phyloP scores from a whole-genome alignment of 2,113 vertebrate species.

The Chloropsis hardwickii region DNA sequence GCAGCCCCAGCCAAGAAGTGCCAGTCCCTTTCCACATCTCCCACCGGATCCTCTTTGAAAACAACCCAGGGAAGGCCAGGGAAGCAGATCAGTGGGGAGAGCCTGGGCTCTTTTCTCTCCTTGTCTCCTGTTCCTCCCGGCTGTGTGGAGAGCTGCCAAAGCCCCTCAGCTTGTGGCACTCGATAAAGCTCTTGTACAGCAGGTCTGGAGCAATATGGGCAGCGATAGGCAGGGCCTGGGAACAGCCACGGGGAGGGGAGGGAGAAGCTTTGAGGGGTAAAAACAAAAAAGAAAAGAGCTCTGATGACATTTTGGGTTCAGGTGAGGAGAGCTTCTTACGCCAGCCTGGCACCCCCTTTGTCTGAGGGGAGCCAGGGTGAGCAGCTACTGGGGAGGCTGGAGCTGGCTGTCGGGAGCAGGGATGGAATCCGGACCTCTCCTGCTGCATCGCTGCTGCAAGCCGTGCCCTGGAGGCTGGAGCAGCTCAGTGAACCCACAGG shows the following conservation, averaged over 20 bases:
- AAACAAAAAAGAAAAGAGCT: neutral
- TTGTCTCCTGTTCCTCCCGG: neutral
- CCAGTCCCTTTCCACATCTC: neutral
- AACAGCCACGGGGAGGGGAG: neutral
- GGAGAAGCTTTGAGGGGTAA: neutral
- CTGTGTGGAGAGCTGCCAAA: slow-evolving; percentile 22
- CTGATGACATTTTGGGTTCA: neutral
- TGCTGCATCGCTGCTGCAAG: rapidly evolving
- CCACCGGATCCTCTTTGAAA: neutral
- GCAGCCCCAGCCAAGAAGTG: neutral
- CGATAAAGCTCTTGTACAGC: slow-evolving; percentile 4
- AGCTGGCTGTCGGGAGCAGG: neutral
- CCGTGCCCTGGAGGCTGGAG: rapidly evolving
- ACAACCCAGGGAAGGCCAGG: neutral
- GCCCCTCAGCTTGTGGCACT: slow-evolving; percentile 12
- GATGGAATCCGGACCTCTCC: rapidly evolving
- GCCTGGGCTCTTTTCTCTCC: neutral
- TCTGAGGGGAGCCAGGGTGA: neutral
- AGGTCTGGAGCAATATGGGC: neutral
- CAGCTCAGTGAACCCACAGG: rapidly evolving
- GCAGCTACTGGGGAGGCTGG: neutral
- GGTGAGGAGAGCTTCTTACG: neutral
- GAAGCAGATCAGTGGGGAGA: neutral
- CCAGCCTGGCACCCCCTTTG: neutral
- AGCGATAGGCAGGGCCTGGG: neutral